Evolutionary conservation across 2,113 vertebrate species (phyloP), one percentile per base, ranked within the genome.

Genomic region (Erythrocercus mccallii): DNA sequence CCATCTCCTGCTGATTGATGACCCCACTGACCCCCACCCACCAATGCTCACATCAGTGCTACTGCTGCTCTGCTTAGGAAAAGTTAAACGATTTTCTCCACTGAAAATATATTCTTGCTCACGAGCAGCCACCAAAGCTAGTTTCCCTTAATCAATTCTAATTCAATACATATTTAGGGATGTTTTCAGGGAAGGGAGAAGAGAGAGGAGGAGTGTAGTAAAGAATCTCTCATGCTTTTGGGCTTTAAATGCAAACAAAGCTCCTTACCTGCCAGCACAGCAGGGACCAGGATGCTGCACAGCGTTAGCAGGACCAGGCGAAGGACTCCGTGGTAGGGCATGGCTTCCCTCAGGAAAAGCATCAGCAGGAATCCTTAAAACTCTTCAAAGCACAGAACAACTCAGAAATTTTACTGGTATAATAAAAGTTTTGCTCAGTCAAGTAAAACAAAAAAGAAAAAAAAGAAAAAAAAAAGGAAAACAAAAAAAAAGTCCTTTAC

Each of bases 251-350:
- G 30, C 73, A 81, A 92, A 47, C 12, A 28, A 60, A 92, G 31
- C 78, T 87, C 58, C 94, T 96, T 98, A 98, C 98, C 98, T 97
- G 98, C 95, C 94, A 98, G 97, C 62, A 95, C 97, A 23, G 91
- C 92, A 38, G 98, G 96, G 86, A 96, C 84, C 62, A 98, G 90
- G 69, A 96, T 77, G 90, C 95, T 89, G 0, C 94, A 96, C 33
- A 98, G 89, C 11, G 15, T 45, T 20, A 96, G 85, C 66, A 98
- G 90, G 81, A 94, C 70, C 94, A 96, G 91, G 84, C 17, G 11
- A 81, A 95, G 79, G 93, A 90, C 96, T 90, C 96, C 88, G 84
- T 88, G 82, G 77, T 12, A 79, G 84, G 95, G 24, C 97, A 98
- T 98, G 92, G 96, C 95, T 96, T 88, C 71, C 81, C 92, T 79